Percentiles rank a stretch among this genome's conserved stretches.
Conservation (phyloP, 2,113 vertebrate genomes). For the Mesitornis unicolor region DNA sequence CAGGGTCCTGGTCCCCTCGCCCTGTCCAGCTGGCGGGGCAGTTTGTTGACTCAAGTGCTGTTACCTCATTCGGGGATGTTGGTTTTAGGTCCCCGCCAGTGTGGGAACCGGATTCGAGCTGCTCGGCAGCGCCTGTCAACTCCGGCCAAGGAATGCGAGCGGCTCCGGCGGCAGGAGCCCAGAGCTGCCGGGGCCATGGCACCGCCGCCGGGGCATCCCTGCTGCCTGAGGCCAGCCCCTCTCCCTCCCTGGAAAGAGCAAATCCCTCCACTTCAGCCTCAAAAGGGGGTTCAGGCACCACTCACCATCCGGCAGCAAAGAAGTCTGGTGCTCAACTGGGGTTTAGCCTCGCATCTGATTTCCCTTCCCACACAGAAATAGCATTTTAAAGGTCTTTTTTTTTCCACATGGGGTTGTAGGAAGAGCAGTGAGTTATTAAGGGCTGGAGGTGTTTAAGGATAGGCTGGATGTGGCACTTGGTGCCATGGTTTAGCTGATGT, state of each 20-base stretch:
- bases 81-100: slow-evolving; percentile 59
- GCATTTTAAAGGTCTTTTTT: accelerated
- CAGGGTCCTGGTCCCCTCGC: background rate
- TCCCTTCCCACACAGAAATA: background rate
- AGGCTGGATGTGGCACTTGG: no score
- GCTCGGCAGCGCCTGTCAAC: slow-evolving; percentile 46
- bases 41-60: slow-evolving; percentile 58
- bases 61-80: slow-evolving; percentile 67
- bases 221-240: background rate
- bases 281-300: background rate
- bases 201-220: background rate
- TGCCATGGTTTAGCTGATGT: no score
- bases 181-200: background rate
- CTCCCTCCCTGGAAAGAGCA: background rate
- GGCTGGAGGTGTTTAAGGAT: no score
- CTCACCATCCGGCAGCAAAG: background rate
- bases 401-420: accelerated
- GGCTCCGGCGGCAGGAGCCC: background rate
- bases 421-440: background rate
- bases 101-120: slow-evolving; percentile 63
- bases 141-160: slow-evolving; percentile 36
- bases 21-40: background rate
- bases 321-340: accelerated
- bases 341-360: background rate
- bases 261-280: background rate